Evolutionary conservation across 2,888 invertebrate genomes (phyloP).

Genomic region (Sphaeridia pumilis): DNA sequence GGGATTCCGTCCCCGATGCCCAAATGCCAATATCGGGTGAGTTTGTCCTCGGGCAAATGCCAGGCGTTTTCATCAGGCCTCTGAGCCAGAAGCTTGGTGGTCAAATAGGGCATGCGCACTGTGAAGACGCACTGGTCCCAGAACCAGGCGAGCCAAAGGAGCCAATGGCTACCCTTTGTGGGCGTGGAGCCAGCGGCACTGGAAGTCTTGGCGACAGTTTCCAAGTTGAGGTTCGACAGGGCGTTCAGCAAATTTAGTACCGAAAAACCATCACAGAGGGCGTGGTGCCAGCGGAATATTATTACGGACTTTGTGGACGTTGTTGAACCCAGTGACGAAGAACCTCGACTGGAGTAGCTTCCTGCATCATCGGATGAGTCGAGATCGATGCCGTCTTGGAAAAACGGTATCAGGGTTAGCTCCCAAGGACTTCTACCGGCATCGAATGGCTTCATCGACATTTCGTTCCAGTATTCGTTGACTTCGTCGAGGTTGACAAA

Average conservation of each 20-base stretch:
- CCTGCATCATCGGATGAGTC: background rate
- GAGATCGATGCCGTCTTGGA: background rate
- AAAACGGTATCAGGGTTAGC: background rate
- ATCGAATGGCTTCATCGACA: conserved; percentile 7
- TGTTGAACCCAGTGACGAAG: too few species aligned
- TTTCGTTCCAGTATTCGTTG: conserved; percentile 5
- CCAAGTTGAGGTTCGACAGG: background rate
- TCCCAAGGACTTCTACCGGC: conserved; percentile 5
- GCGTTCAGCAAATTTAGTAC: background rate
- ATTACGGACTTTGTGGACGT: conserved; percentile 4
- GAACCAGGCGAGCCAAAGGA: background rate
- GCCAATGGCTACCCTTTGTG: background rate
- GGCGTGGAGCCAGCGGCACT: background rate
- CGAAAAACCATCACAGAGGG: conserved; percentile 7
- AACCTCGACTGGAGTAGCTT: background rate
- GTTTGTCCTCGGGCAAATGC: conserved; percentile 3
- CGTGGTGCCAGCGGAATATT: conserved; percentile 8
- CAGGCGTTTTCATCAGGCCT: background rate
- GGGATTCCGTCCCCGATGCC: background rate
- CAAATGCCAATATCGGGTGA: conserved; percentile 3
- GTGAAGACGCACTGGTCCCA: background rate
- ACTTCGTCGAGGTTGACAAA: background rate
- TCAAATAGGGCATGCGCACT: background rate
- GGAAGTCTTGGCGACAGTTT: background rate
- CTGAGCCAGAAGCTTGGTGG: background rate